These are phyloP conservation scores for Papilio aristodemus DNA, from an alignment of 1,140 invertebrate species.

Conservation along the genomic window DNA sequence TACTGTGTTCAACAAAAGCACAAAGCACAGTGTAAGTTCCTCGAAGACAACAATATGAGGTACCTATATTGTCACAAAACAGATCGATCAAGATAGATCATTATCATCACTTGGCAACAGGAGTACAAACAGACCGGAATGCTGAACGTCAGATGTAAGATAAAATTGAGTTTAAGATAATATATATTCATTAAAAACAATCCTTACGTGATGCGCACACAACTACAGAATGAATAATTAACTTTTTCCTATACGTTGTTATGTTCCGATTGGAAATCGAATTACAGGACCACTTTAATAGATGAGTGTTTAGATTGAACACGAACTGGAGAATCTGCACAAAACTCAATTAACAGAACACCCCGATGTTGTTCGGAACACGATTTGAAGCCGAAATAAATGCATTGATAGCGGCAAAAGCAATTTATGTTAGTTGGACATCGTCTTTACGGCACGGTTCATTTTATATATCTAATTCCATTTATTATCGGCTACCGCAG, in stretches of 20 bases:
- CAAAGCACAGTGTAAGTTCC: too few species aligned
- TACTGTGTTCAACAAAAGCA: too few species aligned
- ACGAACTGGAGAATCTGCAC: conserved; percentile 5
- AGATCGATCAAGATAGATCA: not conserved
- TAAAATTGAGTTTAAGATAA: too few species aligned
- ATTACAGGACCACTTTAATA: conserved; percentile 19
- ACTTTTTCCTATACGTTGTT: not conserved
- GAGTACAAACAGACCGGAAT: not conserved
- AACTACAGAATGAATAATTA: too few species aligned
- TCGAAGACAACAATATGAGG: not conserved
- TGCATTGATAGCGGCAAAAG: conserved; percentile 8
- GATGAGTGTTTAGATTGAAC: conserved; percentile 13
- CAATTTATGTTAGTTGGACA: conserved; percentile 8
- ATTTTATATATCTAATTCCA: not conserved
- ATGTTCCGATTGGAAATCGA: not conserved
- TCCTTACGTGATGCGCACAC: too few species aligned
- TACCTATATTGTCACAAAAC: not conserved
- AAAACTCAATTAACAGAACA: conserved; percentile 5
- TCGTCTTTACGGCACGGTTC: not conserved
- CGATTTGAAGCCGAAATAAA: conserved; percentile 7
- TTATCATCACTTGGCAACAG: not conserved
- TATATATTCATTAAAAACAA: too few species aligned
- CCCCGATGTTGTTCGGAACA: not conserved
- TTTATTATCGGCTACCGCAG: not conserved
- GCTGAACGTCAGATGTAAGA: not conserved